phyloP scores from a whole-genome alignment of 2,113 vertebrate species.

The Aegotheles bennettii region DNA sequence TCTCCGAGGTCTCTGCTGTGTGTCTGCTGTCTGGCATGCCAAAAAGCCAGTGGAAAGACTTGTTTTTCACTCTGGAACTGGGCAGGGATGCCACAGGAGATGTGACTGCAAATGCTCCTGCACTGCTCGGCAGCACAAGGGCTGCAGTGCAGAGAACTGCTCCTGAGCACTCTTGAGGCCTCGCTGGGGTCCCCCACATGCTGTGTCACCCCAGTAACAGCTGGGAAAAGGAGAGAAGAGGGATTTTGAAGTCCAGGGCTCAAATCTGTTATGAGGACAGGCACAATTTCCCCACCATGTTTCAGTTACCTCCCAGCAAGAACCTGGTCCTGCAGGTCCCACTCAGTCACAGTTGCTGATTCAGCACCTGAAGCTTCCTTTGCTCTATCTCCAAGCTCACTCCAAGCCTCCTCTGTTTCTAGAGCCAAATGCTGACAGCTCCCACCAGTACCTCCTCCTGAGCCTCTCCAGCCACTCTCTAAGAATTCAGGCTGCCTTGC shows the following conservation, averaged over 20 bases:
- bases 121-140: not conserved
- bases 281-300: not conserved
- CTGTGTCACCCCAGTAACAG: not conserved
- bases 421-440: not conserved
- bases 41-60: slow-evolving; percentile 1
- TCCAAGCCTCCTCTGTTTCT: not conserved
- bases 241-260: not conserved
- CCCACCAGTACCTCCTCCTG: not conserved
- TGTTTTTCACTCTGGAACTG: not conserved
- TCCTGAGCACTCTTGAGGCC: not conserved
- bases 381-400: not conserved
- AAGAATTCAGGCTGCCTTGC: not conserved
- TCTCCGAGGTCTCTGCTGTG: not conserved
- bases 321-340: not conserved
- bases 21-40: not conserved
- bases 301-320: not conserved
- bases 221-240: not conserved
- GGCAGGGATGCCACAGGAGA: not conserved
- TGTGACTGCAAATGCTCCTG: not conserved
- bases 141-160: not conserved
- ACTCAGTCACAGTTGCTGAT: not conserved
- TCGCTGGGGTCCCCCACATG: not conserved
- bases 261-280: not conserved
- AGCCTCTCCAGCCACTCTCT: not conserved
- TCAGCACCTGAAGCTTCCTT: not conserved